These are phyloP conservation scores for Tiliacea citrago DNA, from an alignment of 2,888 invertebrate genomes.

Conservation along the genomic window DNA sequence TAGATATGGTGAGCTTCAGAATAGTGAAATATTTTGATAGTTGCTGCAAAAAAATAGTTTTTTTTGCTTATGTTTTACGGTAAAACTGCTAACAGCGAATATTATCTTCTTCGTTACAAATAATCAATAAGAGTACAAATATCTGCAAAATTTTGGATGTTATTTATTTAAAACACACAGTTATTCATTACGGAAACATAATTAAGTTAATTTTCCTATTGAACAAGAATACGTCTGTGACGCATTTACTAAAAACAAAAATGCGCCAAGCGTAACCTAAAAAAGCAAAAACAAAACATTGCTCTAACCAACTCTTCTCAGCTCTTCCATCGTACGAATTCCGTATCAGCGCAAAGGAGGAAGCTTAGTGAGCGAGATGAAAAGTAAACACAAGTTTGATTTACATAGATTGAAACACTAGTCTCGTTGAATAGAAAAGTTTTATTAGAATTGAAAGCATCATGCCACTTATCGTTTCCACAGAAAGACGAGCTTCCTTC, in stretches of 20 bases:
- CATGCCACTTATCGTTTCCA: constrained; percentile 73
- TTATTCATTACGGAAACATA: neutral
- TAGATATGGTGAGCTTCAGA: constrained; percentile 1
- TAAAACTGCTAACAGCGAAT: neutral
- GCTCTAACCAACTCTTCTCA: constrained; percentile 20
- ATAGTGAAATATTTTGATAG: constrained; percentile 6
- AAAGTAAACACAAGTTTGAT: constrained; percentile 79
- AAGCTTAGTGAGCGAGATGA: constrained; percentile 71
- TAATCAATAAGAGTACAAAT: neutral
- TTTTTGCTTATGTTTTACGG: neutral
- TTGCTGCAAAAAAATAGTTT: constrained; percentile 2
- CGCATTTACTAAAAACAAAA: constrained; percentile 4
- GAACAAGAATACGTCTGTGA: neutral
- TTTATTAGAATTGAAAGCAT: constrained; percentile 78
- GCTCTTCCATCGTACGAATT: constrained; percentile 26
- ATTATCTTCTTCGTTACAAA: neutral
- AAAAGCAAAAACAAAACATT: constrained; percentile 9
- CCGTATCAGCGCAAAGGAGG: constrained; percentile 47
- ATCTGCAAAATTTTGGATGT: neutral
- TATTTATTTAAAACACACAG: neutral
- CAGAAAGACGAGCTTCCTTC: constrained; percentile 58
- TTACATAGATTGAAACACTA: constrained; percentile 77
- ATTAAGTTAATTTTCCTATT: neutral
- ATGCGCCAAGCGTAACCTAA: neutral
- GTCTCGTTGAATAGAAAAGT: constrained; percentile 73